Evolutionary conservation across 2,888 invertebrate species (phyloP).

Genomic region (Isoperla grammatica): DNA sequence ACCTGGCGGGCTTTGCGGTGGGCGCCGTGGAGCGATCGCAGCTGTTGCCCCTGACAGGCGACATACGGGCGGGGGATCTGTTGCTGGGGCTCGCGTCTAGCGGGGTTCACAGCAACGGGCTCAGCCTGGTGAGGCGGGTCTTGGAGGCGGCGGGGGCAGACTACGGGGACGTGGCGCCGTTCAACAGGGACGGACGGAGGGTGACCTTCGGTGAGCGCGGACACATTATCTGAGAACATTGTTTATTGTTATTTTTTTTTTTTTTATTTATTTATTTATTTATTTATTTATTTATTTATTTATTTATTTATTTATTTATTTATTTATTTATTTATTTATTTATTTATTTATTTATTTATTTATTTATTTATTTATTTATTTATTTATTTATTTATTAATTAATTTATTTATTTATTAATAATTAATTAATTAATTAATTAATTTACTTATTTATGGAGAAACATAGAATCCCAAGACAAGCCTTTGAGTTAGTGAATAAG

Average conservation of each 20-base stretch:
- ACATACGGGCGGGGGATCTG: slow-evolving; percentile 68
- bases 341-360: too few relatives aligned
- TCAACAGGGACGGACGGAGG: slow-evolving; percentile 56
- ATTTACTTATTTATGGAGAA: too few relatives aligned
- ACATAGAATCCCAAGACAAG: too few relatives aligned
- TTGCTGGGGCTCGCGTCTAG: slow-evolving; percentile 83
- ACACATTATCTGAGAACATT: slow-evolving; percentile 17
- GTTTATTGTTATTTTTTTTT: slow-evolving; percentile 21
- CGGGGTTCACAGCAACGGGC: slow-evolving; percentile 94
- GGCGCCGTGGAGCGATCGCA: slow-evolving; percentile 79
- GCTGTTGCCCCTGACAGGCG: slow-evolving; percentile 62
- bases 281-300: background rate
- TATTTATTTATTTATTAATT: too few relatives aligned
- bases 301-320: background rate
- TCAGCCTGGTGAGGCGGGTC: slow-evolving; percentile 78
- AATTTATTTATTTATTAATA: too few relatives aligned
- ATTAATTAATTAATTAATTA: too few relatives aligned
- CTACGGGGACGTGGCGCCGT: slow-evolving; percentile 64
- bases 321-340: too few relatives aligned
- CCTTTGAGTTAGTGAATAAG: too few relatives aligned
- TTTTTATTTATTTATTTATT: background rate
- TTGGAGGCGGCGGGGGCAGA: slow-evolving; percentile 60
- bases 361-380: too few relatives aligned
- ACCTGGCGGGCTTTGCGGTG: slow-evolving; percentile 93
- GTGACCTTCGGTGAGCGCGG: slow-evolving; percentile 57